Evolutionary conservation across 1,140 invertebrate species (phyloP), one percentile per base, ranked within the genome.

Genomic region (Drosophila auraria): DNA sequence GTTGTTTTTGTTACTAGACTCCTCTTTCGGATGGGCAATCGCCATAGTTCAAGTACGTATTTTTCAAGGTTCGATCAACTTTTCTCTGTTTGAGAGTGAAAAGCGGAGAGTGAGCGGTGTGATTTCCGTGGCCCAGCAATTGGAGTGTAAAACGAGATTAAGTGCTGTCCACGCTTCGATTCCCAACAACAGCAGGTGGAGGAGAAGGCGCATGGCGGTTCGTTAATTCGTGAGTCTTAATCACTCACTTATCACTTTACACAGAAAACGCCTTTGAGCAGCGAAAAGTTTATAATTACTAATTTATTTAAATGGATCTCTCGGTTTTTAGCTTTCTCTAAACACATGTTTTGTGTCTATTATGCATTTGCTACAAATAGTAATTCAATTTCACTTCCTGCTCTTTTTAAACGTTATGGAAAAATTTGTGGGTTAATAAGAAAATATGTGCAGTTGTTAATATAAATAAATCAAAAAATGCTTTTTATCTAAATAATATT

Each of bases 31-130:
- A 36, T 82, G 68, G 11, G 11, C 63, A 66, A 68, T 58, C 61
- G 58, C 65, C 77, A 80, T 80, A 74, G 65, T 75, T 62, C 76
- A 65, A 86, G n/a, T 58, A 40, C 61, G 47, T 50, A 57, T 50
- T 89, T 89, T 81, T 81, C 77, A 83, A 87, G 83, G 78, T 89
- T 89, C 83, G 84, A 83, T 89, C 73, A 89, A 87, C 83, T 87
- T 63, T 83, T 40, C 12, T 15, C 14, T 62, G 17, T 23, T 25
- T n/a, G 38, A 53, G 40, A 59, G 30, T 42, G 44, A 38, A 45
- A 61, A 47, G 11, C n/a, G 36, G 40, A 38, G n/a, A 36, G 6
- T 11, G 38, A 50, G 33, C 3, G 14, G 33, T 23, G 53, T 38
- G 25, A 62, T 40, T 77, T 58, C 49, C 59, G 36, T 42, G 44